Evolutionary conservation across 2,113 vertebrate species (phyloP).

Genomic region (pig (Sus scrofa)): DNA sequence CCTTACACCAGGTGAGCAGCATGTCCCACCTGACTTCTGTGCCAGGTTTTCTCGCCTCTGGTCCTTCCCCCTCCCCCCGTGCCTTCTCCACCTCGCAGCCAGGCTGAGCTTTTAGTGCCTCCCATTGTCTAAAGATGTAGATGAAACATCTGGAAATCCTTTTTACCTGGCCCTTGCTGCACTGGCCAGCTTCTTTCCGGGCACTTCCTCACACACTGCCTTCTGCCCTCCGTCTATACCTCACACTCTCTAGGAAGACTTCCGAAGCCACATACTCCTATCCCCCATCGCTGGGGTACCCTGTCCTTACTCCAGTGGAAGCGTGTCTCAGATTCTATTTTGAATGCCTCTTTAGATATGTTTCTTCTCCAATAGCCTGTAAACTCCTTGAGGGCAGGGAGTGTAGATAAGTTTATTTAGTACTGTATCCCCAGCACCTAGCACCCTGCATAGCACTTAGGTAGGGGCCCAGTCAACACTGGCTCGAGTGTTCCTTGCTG

Average conservation of each 20-base stretch:
- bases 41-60: not conserved
- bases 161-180: not conserved
- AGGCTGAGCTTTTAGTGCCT: not conserved
- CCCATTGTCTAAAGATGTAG: not conserved
- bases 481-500: not conserved
- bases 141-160: not conserved
- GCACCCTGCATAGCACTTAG: not conserved
- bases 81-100: not conserved
- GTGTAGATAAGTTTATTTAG: not conserved
- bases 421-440: not conserved
- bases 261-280: not conserved
- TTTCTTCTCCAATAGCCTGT: not conserved
- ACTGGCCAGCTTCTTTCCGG: not conserved
- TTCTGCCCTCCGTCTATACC: not conserved
- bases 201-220: too few species aligned
- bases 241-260: not conserved
- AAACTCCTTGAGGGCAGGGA: not conserved
- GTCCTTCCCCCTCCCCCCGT: rapidly evolving
- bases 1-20: not conserved
- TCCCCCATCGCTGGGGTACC: not conserved
- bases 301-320: not conserved
- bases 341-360: not conserved
- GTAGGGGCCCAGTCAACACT: not conserved
- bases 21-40: not conserved
- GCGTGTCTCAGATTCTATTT: not conserved